Percentiles rank a stretch among this genome's conserved stretches.
These are phyloP conservation scores for Sciurus niger DNA, from an alignment of 2,113 vertebrate genomes.

Conservation along the genomic window DNA sequence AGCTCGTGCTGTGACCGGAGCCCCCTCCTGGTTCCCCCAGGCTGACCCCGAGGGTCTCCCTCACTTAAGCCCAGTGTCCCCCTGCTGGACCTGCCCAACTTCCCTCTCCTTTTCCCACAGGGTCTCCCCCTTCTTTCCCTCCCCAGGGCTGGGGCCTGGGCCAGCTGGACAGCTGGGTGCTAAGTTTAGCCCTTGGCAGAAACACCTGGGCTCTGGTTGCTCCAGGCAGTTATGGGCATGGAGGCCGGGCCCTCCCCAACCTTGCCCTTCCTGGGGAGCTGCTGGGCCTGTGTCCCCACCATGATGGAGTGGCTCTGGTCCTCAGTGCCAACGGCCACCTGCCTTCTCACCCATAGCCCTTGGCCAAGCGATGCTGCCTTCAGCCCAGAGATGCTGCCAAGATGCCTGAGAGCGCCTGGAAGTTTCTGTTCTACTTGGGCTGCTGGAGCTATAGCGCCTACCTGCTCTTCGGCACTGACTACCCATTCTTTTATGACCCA, in stretches of 20 bases:
- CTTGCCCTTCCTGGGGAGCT: neutral
- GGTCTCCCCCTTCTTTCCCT: too few species aligned
- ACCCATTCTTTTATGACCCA: slow-evolving; percentile 96
- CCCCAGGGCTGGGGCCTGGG: neutral
- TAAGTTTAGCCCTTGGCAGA: slow-evolving; percentile 81
- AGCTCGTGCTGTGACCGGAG: neutral
- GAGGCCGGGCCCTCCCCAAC: fast-evolving
- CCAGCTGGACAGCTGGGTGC: slow-evolving; percentile 74
- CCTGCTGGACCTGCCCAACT: neutral
- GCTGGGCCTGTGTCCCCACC: neutral
- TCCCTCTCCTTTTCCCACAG: neutral
- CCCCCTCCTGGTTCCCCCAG: fast-evolving
- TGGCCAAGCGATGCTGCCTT: slow-evolving; percentile 91
- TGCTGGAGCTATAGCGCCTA: slow-evolving; percentile 96
- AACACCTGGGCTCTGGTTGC: neutral
- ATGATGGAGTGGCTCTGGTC: neutral
- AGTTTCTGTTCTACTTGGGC: slow-evolving; percentile 96
- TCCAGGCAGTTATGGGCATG: neutral
- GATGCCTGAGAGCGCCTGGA: slow-evolving; percentile 99
- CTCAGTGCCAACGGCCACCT: neutral
- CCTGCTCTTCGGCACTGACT: slow-evolving; percentile 96
- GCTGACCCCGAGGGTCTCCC: neutral
- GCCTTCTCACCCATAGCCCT: slow-evolving; percentile 89
- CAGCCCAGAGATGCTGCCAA: slow-evolving; percentile 95
- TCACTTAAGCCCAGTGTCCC: neutral